Evolutionary conservation across 2,888 invertebrate genomes (phyloP).

Genomic region (Nephrotoma guestfalica): DNA sequence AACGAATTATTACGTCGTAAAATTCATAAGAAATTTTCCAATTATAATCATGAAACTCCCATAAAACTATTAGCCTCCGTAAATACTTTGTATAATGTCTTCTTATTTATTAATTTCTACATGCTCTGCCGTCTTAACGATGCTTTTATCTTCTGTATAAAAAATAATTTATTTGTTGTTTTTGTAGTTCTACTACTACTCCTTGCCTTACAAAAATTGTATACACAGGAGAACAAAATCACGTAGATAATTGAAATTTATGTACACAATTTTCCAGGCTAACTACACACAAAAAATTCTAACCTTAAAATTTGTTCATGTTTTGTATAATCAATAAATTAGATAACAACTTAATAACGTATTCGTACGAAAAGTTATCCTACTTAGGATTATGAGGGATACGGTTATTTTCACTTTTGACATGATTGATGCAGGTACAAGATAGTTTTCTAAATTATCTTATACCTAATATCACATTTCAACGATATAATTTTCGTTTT

Average conservation of each 20-base stretch:
- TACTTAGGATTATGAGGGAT: not conserved
- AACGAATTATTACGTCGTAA: not conserved
- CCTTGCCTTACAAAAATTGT: not conserved
- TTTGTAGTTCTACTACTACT: not conserved
- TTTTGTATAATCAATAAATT: not conserved
- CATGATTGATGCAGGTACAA: not conserved
- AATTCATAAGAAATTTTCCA: not conserved
- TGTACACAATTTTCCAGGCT: not conserved
- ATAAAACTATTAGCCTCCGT: not conserved
- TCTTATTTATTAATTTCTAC: not conserved
- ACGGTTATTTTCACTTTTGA: not conserved
- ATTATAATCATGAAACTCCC: not conserved
- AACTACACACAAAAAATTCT: not conserved
- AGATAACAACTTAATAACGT: not conserved
- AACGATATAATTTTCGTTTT: too few relatives aligned
- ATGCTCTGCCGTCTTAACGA: not conserved
- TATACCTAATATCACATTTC: too few relatives aligned
- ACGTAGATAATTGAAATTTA: not conserved
- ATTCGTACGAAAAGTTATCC: not conserved
- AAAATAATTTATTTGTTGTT: not conserved
- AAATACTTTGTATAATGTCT: not conserved
- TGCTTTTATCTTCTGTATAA: not conserved
- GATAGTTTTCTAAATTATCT: not conserved
- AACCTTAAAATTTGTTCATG: not conserved
- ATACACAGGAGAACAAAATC: not conserved